Conservation (phyloP, 2,113 vertebrate species). For the Anolis sagrei region DNA sequence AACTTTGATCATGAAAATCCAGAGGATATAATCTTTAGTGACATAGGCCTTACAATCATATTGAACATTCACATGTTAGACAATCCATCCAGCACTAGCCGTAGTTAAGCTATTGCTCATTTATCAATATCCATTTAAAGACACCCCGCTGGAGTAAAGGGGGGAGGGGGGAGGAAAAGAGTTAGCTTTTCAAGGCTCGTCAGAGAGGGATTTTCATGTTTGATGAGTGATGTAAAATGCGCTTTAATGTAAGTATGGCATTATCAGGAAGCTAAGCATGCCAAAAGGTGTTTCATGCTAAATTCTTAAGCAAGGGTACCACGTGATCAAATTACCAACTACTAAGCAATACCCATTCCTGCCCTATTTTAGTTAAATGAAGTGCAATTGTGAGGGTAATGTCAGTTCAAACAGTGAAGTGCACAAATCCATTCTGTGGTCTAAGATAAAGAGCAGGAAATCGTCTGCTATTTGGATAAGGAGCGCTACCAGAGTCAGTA, state of each 20-base stretch:
- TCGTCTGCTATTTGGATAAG: slow-evolving; percentile 61
- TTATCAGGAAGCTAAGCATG: slow-evolving; percentile 81
- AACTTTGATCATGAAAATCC: slow-evolving; percentile 82
- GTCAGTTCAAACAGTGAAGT: slow-evolving; percentile 80
- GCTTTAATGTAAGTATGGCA: slow-evolving; percentile 73
- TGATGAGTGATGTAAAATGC: slow-evolving; percentile 75
- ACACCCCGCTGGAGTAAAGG: slow-evolving; percentile 50
- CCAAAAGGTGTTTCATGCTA: slow-evolving; percentile 82
- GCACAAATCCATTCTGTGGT: slow-evolving; percentile 75
- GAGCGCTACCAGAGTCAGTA: slow-evolving; percentile 56
- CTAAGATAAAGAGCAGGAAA: slow-evolving; percentile 69
- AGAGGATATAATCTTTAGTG: slow-evolving; percentile 73
- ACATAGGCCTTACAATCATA: slow-evolving; percentile 76
- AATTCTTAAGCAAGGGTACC: slow-evolving; percentile 82
- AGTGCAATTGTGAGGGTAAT: slow-evolving; percentile 76
- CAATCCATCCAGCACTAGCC: slow-evolving; percentile 64
- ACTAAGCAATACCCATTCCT: slow-evolving; percentile 76
- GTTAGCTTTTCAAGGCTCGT: slow-evolving; percentile 77
- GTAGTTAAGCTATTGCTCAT: slow-evolving; percentile 58
- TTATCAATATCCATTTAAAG: slow-evolving; percentile 72
- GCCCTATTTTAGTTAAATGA: slow-evolving; percentile 78
- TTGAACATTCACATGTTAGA: slow-evolving; percentile 74
- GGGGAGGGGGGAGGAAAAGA: slow-evolving; percentile 50
- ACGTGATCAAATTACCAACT: slow-evolving; percentile 82
- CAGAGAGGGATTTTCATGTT: slow-evolving; percentile 78